Conservation (phyloP, 2,113 vertebrate species). For the Electrona antarctica region DNA sequence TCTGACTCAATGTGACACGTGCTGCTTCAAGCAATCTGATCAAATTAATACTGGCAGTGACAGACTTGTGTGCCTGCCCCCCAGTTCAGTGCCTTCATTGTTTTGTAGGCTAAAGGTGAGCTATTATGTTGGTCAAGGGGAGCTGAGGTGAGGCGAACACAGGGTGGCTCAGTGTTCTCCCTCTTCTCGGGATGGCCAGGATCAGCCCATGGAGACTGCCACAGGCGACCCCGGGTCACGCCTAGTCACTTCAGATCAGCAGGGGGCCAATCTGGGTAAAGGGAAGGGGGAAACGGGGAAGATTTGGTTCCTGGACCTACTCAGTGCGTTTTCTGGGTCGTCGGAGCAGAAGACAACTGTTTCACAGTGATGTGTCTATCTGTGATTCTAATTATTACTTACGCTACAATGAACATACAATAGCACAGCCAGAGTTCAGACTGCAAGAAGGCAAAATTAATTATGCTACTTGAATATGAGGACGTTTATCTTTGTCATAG, state of each 20-base stretch:
- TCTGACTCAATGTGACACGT: too few relatives aligned
- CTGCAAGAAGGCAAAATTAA: not conserved
- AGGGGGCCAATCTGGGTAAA: constrained; percentile 54
- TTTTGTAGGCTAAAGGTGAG: constrained; percentile 63
- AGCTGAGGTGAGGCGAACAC: constrained; percentile 59
- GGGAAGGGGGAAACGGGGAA: constrained; percentile 44
- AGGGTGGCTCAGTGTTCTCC: constrained; percentile 43
- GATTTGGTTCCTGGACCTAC: constrained; percentile 29
- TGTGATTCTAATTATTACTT: not conserved
- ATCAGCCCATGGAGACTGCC: constrained; percentile 42
- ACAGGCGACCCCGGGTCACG: constrained; percentile 56
- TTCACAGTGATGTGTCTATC: constrained; percentile 4
- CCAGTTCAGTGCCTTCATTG: constrained; percentile 41
- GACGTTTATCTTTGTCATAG: constrained; percentile 18
- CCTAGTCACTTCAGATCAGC: constrained; percentile 57
- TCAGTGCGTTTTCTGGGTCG: constrained; percentile 26
- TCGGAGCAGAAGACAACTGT: constrained; percentile 28
- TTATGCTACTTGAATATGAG: constrained; percentile 31
- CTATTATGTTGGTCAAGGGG: constrained; percentile 51
- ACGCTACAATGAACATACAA: not conserved
- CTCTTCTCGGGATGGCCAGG: constrained; percentile 22
- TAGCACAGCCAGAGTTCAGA: not conserved
- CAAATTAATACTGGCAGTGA: constrained; percentile 2
- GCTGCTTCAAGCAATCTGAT: too few relatives aligned
- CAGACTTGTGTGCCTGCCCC: constrained; percentile 11